phyloP scores from a whole-genome alignment of 1,140 invertebrate genomes.

The Portunus trituberculatus region DNA sequence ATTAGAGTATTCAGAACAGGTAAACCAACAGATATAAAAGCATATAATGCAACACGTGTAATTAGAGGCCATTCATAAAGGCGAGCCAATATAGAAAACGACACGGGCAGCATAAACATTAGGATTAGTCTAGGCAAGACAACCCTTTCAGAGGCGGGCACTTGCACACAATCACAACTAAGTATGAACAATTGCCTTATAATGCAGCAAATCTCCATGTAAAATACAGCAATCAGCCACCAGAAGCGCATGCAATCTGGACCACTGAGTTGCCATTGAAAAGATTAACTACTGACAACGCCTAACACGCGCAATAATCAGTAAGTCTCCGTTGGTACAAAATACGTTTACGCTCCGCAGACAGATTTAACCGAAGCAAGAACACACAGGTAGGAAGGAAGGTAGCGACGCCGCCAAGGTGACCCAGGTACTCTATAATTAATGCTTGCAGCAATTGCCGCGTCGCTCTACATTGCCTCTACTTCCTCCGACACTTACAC shows the following conservation, averaged over 20 bases:
- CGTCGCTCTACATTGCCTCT: not conserved
- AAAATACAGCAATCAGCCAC: too few relatives aligned
- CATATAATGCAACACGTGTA: too few relatives aligned
- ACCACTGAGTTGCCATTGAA: too few relatives aligned
- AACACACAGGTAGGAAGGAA: not conserved
- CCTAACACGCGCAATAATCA: too few relatives aligned
- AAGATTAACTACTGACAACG: too few relatives aligned
- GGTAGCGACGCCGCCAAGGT: not conserved
- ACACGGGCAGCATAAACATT: too few relatives aligned
- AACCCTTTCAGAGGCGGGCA: not conserved
- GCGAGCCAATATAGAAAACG: too few relatives aligned
- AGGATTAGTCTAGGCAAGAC: not conserved
- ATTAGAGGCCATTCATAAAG: too few relatives aligned
- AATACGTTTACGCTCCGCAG: too few relatives aligned
- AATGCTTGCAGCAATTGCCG: not conserved
- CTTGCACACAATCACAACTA: not conserved
- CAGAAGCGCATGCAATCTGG: too few relatives aligned
- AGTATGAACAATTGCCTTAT: not conserved
- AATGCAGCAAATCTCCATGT: not conserved
- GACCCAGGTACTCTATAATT: not conserved
- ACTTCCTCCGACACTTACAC: not conserved
- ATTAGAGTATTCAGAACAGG: constrained; percentile 3
- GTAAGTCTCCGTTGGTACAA: too few relatives aligned
- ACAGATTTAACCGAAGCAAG: not conserved
- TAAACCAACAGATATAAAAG: not conserved